Evolutionary conservation across 2,888 invertebrate species (phyloP), one percentile per base, ranked within the genome.

Genomic region (Rapana venosa): DNA sequence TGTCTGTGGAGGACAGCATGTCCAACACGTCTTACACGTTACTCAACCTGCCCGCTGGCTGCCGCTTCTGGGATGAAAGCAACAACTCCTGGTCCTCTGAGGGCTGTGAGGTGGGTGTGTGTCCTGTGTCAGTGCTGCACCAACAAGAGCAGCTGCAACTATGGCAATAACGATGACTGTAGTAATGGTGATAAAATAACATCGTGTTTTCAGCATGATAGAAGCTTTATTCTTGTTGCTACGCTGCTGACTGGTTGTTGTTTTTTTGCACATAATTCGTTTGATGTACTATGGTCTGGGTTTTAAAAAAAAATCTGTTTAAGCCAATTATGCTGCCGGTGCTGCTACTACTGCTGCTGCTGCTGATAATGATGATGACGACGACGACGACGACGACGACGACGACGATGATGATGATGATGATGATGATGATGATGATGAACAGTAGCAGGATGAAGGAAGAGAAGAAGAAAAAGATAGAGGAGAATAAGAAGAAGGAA

Each of bases 51-150:
- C 91, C 93, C 8, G 93, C 95, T 5, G 95, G 95, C 2, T 96
- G 96, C 91, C 93, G 94, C 15, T 96, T 94, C 93, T 96, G 95
- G 94, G 94, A 95, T 88, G 93, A 93, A 30, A 92, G 91, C 32
- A 94, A 93, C 47, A 94, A 95, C 87, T 92, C 92, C 0, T 96
- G 95, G 95, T 93, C 93, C 74, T 93, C 94, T 0, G 93, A 94
- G 35, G 95, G 95, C 2, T 95, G 95, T 90, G 83, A 92, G 91
- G 95, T 95, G 91, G 81, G 92, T 88, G 20, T 22, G 4, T 5
- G 17, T 77, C 30, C 11, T 1, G 13, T 61, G 61, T 2, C 22
- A 61, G 13, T 1, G 61, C 61, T 61, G 61, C 22, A 61, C 15
- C 20, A 20, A n/a, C n/a, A n/a, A n/a, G n/a, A n/a, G 61, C 15